Evolutionary conservation across 2,113 vertebrate species (phyloP).

Genomic region (Bungarus multicinctus): DNA sequence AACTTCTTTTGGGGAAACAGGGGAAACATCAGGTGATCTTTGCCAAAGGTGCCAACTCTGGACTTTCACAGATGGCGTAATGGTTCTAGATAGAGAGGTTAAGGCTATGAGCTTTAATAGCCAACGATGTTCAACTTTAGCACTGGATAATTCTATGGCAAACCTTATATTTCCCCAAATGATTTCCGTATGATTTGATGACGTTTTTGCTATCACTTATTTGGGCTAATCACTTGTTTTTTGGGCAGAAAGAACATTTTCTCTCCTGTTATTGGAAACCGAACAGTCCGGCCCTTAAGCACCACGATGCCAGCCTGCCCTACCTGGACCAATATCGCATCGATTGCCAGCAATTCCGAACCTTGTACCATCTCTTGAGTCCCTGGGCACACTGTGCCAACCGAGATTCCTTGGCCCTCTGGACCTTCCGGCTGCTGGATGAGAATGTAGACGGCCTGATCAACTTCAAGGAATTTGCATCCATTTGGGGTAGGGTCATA

Average conservation of each 20-base stretch:
- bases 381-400: slow-evolving; percentile 86
- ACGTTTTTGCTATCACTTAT: not conserved
- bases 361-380: slow-evolving; percentile 84
- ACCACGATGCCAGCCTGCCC: slow-evolving; percentile 91
- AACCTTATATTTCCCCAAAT: not conserved
- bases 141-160: slow-evolving; percentile 20
- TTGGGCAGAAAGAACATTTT: slow-evolving; percentile 90
- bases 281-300: slow-evolving; percentile 76
- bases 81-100: not conserved
- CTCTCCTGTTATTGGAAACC: slow-evolving; percentile 91
- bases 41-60: not conserved
- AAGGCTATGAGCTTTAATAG: not conserved
- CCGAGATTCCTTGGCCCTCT: slow-evolving; percentile 82
- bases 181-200: not conserved
- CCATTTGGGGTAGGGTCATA: slow-evolving; percentile 75
- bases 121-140: not conserved
- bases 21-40: not conserved
- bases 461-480: slow-evolving; percentile 95
- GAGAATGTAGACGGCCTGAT: slow-evolving; percentile 86
- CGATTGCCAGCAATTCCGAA: slow-evolving; percentile 87
- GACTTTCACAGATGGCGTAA: not conserved
- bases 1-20: no score
- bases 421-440: slow-evolving; percentile 88
- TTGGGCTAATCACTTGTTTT: not conserved
- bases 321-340: slow-evolving; percentile 96